phyloP scores from a whole-genome alignment of 2,888 invertebrate genomes.

The Cotesia congregata region DNA sequence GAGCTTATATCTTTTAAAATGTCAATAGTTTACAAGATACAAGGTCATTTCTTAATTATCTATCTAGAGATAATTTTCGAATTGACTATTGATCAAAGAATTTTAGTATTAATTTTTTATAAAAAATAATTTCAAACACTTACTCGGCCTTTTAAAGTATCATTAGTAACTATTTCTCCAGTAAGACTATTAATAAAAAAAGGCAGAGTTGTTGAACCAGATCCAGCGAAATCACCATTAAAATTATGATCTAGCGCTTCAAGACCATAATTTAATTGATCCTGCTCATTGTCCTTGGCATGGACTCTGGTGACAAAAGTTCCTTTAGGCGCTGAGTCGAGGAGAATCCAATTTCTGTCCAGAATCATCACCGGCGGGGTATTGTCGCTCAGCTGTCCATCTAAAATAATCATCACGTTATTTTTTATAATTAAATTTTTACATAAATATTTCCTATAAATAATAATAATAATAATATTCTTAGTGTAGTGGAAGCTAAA shows the following conservation, averaged over 20 bases:
- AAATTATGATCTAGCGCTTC: slow-evolving; percentile 73
- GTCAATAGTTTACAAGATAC: too few relatives aligned
- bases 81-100: neutral
- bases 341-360: slow-evolving; percentile 82
- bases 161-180: slow-evolving; percentile 85
- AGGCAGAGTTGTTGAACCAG: slow-evolving; percentile 72
- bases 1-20: too few relatives aligned
- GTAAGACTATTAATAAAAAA: slow-evolving; percentile 83
- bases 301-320: slow-evolving; percentile 79
- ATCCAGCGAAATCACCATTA: slow-evolving; percentile 53
- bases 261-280: slow-evolving; percentile 78
- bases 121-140: slow-evolving; percentile 59
- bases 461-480: slow-evolving; percentile 59
- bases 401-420: slow-evolving; percentile 45
- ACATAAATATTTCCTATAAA: too few relatives aligned
- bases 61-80: too few relatives aligned
- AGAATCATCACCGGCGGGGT: slow-evolving; percentile 81
- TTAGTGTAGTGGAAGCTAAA: slow-evolving; percentile 23
- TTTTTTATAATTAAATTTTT: too few relatives aligned
- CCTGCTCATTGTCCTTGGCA: slow-evolving; percentile 78
- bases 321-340: slow-evolving; percentile 81
- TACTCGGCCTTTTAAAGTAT: slow-evolving; percentile 83
- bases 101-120: neutral
- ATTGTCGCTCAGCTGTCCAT: slow-evolving; percentile 73
- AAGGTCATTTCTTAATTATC: too few relatives aligned